These are phyloP conservation scores for Tautogolabrus adspersus DNA, from an alignment of 2,113 vertebrate genomes.

Conservation along the genomic window DNA sequence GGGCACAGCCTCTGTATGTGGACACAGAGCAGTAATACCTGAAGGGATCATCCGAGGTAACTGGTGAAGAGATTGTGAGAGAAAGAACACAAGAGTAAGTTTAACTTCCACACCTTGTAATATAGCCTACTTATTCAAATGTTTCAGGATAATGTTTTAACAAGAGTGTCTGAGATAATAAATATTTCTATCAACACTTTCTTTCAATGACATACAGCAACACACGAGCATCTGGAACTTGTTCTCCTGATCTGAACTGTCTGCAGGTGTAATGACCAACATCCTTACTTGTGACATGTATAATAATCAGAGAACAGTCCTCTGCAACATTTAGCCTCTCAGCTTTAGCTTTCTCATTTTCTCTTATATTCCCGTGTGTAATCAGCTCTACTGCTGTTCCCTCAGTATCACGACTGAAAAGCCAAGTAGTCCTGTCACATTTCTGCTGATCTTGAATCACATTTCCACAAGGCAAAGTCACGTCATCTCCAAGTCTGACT, in stretches of 20 bases:
- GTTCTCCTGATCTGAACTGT: neutral
- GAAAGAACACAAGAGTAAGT: neutral
- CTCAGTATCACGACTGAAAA: accelerated
- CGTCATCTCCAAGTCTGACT: neutral
- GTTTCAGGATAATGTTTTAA: neutral
- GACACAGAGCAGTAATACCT: neutral
- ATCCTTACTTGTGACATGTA: neutral
- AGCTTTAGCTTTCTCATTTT: neutral
- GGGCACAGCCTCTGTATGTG: accelerated
- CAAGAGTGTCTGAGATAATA: too few relatives aligned
- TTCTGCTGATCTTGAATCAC: neutral
- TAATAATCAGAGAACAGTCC: conserved; percentile 40
- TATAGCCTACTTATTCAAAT: neutral
- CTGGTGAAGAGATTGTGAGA: neutral
- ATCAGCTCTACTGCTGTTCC: neutral
- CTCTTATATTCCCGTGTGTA: accelerated
- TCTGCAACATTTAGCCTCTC: conserved; percentile 5
- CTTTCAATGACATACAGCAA: conserved; percentile 4
- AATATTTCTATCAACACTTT: conserved; percentile 11
- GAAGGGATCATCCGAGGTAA: neutral
- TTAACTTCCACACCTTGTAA: neutral
- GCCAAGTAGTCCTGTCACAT: neutral
- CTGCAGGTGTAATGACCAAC: neutral
- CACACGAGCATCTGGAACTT: accelerated
- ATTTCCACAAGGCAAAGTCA: conserved; percentile 11